A percentile compares a stretch with the other conserved stretches of the same genome.
phyloP scores from a whole-genome alignment of 2,113 vertebrate genomes.

The Pollimyrus isidori region DNA sequence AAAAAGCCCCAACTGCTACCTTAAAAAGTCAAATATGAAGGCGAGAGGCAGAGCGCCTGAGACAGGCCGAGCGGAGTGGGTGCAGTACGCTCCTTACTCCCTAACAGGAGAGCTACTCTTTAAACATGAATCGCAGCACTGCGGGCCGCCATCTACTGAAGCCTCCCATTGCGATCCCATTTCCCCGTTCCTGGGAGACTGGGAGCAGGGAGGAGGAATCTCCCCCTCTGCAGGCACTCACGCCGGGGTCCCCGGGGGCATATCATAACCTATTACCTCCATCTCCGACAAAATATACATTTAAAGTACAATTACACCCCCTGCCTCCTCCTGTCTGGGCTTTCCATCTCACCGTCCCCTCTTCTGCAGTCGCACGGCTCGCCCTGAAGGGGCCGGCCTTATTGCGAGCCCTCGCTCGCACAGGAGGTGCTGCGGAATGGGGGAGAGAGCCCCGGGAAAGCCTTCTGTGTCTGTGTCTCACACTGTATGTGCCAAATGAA shows the following conservation, averaged over 20 bases:
- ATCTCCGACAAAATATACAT: slow-evolving; percentile 58
- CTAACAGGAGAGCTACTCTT: slow-evolving; percentile 36
- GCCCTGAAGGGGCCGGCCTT: slow-evolving; percentile 25
- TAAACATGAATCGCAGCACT: slow-evolving; percentile 44
- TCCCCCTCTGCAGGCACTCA: slow-evolving; percentile 48
- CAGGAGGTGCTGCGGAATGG: slow-evolving; percentile 22
- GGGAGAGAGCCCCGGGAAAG: slow-evolving; percentile 18
- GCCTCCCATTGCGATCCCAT: slow-evolving; percentile 49
- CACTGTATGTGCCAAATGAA: background rate
- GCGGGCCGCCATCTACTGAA: slow-evolving; percentile 48
- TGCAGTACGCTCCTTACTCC: slow-evolving; percentile 16
- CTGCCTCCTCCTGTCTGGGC: slow-evolving; percentile 43
- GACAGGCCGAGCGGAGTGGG: background rate
- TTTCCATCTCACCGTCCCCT: slow-evolving; percentile 39
- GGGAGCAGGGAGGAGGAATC: slow-evolving; percentile 26
- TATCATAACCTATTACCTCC: slow-evolving; percentile 60
- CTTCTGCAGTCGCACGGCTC: slow-evolving; percentile 41
- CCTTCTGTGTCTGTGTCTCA: slow-evolving; percentile 15
- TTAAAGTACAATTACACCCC: slow-evolving; percentile 62
- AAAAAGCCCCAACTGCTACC: background rate
- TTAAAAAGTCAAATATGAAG: background rate
- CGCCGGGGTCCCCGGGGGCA: slow-evolving; percentile 43
- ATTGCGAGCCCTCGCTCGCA: slow-evolving; percentile 24
- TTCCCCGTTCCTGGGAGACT: slow-evolving; percentile 48
- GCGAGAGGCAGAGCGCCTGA: background rate